Percentiles rank a stretch among this genome's conserved stretches.
These are phyloP conservation scores for Lottia scabra DNA, from an alignment of 2,888 invertebrate species.

Conservation along the genomic window DNA sequence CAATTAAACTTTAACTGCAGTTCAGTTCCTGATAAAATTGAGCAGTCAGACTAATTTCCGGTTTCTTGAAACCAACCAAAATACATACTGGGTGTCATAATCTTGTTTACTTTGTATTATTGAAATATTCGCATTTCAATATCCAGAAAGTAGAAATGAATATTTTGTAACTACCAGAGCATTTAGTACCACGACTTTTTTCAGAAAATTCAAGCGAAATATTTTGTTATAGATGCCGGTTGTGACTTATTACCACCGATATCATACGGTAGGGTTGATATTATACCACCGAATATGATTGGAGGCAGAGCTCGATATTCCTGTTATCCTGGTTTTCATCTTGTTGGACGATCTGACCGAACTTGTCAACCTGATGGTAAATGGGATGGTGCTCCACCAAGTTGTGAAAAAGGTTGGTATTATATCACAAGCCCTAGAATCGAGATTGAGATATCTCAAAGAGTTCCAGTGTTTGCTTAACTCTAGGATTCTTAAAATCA, in stretches of 20 bases:
- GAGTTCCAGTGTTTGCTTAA: too few species aligned
- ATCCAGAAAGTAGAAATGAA: too few species aligned
- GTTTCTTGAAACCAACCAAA: too few species aligned
- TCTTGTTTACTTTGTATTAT: too few species aligned
- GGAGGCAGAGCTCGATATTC: constrained; percentile 40
- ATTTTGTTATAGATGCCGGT: constrained; percentile 38
- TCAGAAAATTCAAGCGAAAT: not conserved
- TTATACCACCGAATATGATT: constrained; percentile 34
- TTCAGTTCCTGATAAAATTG: too few species aligned
- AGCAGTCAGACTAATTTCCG: too few species aligned
- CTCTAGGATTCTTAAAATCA: too few species aligned
- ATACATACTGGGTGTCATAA: too few species aligned
- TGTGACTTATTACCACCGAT: constrained; percentile 44
- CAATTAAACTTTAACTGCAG: too few species aligned
- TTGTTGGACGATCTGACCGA: constrained; percentile 42
- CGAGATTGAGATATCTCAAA: too few species aligned
- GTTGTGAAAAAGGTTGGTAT: constrained; percentile 47
- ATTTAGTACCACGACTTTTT: not conserved
- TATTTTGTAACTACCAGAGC: too few species aligned
- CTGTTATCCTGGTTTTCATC: constrained; percentile 43
- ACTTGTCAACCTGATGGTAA: constrained; percentile 42
- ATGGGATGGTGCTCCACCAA: constrained; percentile 51
- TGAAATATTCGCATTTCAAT: too few species aligned
- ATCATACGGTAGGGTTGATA: constrained; percentile 42
- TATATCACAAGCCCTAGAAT: not conserved